phyloP scores from a whole-genome alignment of 1,140 invertebrate genomes.

The Hermatobates lingyangjiaoensis region DNA sequence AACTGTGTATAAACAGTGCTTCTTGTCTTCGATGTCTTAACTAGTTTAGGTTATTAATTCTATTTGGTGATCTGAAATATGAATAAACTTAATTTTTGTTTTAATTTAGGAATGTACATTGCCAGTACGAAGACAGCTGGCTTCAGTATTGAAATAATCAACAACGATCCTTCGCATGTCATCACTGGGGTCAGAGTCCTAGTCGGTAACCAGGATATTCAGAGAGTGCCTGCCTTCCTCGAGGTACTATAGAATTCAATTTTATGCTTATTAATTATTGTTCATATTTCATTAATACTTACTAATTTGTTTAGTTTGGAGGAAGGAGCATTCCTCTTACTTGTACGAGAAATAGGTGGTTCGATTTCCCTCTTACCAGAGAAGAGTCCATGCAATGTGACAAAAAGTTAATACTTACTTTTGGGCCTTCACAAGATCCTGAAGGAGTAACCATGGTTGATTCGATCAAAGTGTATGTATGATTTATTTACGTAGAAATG shows the following conservation, averaged over 20 bases:
- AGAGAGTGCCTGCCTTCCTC: constrained; percentile 62
- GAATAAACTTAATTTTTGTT: too few relatives aligned
- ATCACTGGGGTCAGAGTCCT: constrained; percentile 73
- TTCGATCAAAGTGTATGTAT: constrained; percentile 61
- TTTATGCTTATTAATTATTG: background rate
- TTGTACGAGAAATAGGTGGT: constrained; percentile 70
- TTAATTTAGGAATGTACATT: constrained; percentile 62
- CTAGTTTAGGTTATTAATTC: too few relatives aligned
- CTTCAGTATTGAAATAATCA: constrained; percentile 74
- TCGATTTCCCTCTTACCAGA: constrained; percentile 81
- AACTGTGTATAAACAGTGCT: too few relatives aligned
- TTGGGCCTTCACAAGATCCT: constrained; percentile 77
- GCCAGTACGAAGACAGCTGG: constrained; percentile 72
- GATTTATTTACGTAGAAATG: too few relatives aligned
- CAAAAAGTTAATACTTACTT: constrained; percentile 74
- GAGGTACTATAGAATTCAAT: constrained; percentile 28
- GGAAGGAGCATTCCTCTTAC: constrained; percentile 60
- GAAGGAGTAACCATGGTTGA: constrained; percentile 82
- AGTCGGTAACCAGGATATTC: constrained; percentile 69
- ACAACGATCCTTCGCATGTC: constrained; percentile 70
- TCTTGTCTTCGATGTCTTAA: too few relatives aligned
- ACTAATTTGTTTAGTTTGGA: constrained; percentile 33
- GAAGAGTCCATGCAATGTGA: constrained; percentile 87
- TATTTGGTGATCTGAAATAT: too few relatives aligned
- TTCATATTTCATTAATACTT: background rate